Evolutionary conservation across 2,888 invertebrate genomes (phyloP).

Genomic region (Andrena flavipes): DNA sequence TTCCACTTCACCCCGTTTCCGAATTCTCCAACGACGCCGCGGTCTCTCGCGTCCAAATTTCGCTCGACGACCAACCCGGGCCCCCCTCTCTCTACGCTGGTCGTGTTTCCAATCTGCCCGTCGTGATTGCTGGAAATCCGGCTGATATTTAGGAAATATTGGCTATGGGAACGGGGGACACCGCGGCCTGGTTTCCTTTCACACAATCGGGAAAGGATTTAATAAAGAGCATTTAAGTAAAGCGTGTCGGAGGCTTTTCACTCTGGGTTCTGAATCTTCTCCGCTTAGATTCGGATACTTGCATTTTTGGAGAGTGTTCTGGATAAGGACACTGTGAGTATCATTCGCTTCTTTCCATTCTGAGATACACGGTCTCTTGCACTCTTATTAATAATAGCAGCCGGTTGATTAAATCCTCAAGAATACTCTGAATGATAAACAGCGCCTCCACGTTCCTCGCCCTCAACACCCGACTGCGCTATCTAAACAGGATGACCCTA

Average conservation of each 20-base stretch:
- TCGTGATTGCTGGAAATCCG: slow-evolving; percentile 45
- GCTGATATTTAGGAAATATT: slow-evolving; percentile 55
- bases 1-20: slow-evolving; percentile 63
- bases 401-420: too few species aligned
- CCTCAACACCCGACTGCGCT: too few species aligned
- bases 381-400: too few species aligned
- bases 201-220: slow-evolving; percentile 39
- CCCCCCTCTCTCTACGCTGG: too few species aligned
- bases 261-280: not conserved
- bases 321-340: not conserved
- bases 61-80: slow-evolving; percentile 7
- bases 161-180: slow-evolving; percentile 11
- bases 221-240: slow-evolving; percentile 16
- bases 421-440: too few species aligned
- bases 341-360: too few species aligned
- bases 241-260: not conserved
- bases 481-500: too few species aligned
- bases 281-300: not conserved
- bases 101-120: slow-evolving; percentile 50
- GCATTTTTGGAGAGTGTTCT: not conserved
- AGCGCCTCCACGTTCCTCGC: too few species aligned
- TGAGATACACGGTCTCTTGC: too few species aligned
- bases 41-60: slow-evolving; percentile 55
- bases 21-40: slow-evolving; percentile 49
- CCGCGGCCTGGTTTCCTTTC: slow-evolving; percentile 48